These are phyloP conservation scores for Mohoua ochrocephala DNA, from an alignment of 2,113 vertebrate species.

Conservation along the genomic window DNA sequence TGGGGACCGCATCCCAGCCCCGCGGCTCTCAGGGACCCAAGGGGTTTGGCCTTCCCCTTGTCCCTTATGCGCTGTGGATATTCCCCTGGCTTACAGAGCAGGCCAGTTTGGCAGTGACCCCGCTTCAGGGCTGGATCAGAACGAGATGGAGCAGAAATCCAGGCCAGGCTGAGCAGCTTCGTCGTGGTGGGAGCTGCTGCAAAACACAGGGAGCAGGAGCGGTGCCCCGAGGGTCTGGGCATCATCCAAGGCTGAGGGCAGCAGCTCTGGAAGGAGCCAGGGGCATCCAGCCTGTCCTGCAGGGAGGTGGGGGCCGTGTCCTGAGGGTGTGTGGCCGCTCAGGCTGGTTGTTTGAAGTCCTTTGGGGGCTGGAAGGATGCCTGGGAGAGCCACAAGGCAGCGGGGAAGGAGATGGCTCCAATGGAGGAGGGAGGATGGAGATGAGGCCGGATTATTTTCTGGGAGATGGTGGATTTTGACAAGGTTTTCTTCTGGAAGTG, in stretches of 20 bases:
- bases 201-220: not conserved
- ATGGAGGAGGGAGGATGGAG: not conserved
- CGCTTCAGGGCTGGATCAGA: not conserved
- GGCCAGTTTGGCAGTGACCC: not conserved
- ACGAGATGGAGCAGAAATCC: accelerated
- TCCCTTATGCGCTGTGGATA: not conserved
- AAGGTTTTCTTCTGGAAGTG: not conserved
- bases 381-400: not conserved
- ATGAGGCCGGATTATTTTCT: not conserved
- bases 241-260: not conserved
- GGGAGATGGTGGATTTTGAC: not conserved
- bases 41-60: not conserved
- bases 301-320: accelerated
- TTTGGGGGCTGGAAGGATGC: not conserved
- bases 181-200: not conserved
- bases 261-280: not conserved
- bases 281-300: not conserved
- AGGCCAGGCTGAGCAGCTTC: not conserved
- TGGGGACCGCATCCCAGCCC: not conserved
- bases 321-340: accelerated
- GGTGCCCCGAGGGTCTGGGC: not conserved
- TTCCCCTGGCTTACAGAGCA: not conserved
- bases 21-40: accelerated
- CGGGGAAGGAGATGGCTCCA: not conserved
- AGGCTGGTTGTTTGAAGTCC: not conserved